phyloP scores from a whole-genome alignment of 2,888 invertebrate genomes.

The Didymodactylos carnosus region DNA sequence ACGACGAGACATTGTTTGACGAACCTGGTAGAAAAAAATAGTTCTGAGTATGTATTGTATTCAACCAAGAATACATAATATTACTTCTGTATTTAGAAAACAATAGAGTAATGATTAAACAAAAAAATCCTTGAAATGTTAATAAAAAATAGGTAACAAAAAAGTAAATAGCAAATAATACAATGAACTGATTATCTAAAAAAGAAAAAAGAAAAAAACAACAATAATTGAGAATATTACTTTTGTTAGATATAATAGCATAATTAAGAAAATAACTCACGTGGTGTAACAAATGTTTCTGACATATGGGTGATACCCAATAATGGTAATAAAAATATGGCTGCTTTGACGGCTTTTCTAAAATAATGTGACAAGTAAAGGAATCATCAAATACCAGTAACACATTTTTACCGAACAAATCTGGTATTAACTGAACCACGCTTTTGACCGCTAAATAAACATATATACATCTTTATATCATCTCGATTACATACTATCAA shows the following conservation, averaged over 20 bases:
- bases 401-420: neutral
- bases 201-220: neutral
- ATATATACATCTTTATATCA: too few species aligned
- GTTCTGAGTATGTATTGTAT: neutral
- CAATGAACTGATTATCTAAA: neutral
- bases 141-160: conserved; percentile 22
- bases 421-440: neutral
- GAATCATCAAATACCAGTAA: too few species aligned
- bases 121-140: conserved; percentile 37
- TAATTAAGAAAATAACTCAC: too few species aligned
- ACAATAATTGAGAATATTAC: neutral
- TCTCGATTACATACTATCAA: too few species aligned
- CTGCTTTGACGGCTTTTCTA: conserved; percentile 39
- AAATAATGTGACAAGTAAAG: too few species aligned
- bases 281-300: conserved; percentile 17
- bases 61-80: neutral
- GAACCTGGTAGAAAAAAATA: neutral
- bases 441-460: neutral
- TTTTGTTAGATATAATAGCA: neutral
- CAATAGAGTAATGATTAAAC: conserved; percentile 38
- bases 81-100: conserved; percentile 37
- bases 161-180: neutral
- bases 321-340: conserved; percentile 36
- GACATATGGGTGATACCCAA: conserved; percentile 38
- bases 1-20: neutral